Evolutionary conservation across 1,140 invertebrate genomes (phyloP).

Genomic region (Diachasmimorpha longicaudata): DNA sequence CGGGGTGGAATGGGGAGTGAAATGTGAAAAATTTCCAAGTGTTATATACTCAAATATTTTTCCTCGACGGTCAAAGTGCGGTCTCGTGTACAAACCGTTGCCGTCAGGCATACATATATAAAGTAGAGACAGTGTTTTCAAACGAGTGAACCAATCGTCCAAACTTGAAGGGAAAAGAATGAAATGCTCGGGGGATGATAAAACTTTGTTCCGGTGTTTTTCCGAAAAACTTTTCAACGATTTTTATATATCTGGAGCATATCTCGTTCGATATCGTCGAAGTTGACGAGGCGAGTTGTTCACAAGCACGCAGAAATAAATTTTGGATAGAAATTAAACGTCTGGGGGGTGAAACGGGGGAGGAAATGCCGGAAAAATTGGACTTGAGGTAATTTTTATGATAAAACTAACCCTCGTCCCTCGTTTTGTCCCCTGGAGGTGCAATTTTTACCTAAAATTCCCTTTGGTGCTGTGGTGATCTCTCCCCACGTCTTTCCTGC

Average conservation of each 20-base stretch:
- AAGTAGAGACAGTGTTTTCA: neutral
- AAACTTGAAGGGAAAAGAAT: neutral
- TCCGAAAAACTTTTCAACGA: neutral
- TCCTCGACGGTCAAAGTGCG: neutral
- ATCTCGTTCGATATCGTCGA: neutral
- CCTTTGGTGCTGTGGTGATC: too few relatives aligned
- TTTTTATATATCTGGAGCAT: neutral
- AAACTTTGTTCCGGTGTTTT: neutral
- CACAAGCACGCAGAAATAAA: too few relatives aligned
- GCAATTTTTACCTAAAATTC: too few relatives aligned
- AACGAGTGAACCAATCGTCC: neutral
- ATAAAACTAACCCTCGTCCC: too few relatives aligned
- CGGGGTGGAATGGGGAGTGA: neutral
- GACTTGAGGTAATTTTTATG: too few relatives aligned
- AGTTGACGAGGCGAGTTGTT: neutral
- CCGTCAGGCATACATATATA: neutral
- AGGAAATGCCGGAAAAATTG: too few relatives aligned
- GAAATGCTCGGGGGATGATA: neutral
- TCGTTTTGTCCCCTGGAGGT: too few relatives aligned
- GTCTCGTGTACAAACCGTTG: neutral
- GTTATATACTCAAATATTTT: neutral
- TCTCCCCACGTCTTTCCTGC: neutral
- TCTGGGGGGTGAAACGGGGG: too few relatives aligned
- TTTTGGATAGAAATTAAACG: too few relatives aligned
- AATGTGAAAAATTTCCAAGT: neutral